These are phyloP conservation scores for Corythoichthys haematopterus DNA, from an alignment of 2,113 vertebrate genomes.

Conservation along the genomic window DNA sequence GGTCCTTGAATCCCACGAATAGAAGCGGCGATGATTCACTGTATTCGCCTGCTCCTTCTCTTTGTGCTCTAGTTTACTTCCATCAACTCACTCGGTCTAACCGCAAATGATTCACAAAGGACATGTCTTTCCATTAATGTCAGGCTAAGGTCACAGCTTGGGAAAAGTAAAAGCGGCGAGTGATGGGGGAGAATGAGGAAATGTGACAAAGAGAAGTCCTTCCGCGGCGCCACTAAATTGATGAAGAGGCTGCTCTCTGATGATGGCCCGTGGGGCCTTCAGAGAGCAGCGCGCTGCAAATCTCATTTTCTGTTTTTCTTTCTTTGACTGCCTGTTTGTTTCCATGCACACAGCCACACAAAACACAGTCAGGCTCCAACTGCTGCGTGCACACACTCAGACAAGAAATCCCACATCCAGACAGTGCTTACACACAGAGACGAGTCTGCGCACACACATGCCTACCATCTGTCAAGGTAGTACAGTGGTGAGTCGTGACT, in stretches of 20 bases:
- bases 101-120: conserved; percentile 36
- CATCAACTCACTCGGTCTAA: conserved; percentile 24
- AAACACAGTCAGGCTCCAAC: background rate
- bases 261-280: conserved; percentile 32
- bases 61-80: conserved; percentile 35
- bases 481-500: background rate
- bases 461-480: conserved; percentile 19
- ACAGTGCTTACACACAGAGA: background rate
- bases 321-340: background rate
- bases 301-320: conserved; percentile 20
- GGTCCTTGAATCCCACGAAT: background rate
- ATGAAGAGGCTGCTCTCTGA: conserved; percentile 51
- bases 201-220: conserved; percentile 28
- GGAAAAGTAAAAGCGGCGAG: conserved; percentile 17
- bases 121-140: conserved; percentile 59
- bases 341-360: conserved; percentile 6
- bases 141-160: conserved; percentile 33
- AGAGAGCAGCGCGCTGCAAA: conserved; percentile 40
- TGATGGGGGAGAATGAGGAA: conserved; percentile 1
- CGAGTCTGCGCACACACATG: background rate
- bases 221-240: conserved; percentile 43
- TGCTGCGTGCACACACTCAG: background rate
- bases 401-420: conserved; percentile 6
- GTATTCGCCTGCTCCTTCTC: conserved; percentile 17
- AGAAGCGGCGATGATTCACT: background rate